A percentile compares a stretch with the other conserved stretches of the same genome.
Evolutionary conservation across 2,888 invertebrate species (phyloP).

Genomic region (Penaeus monodon): DNA sequence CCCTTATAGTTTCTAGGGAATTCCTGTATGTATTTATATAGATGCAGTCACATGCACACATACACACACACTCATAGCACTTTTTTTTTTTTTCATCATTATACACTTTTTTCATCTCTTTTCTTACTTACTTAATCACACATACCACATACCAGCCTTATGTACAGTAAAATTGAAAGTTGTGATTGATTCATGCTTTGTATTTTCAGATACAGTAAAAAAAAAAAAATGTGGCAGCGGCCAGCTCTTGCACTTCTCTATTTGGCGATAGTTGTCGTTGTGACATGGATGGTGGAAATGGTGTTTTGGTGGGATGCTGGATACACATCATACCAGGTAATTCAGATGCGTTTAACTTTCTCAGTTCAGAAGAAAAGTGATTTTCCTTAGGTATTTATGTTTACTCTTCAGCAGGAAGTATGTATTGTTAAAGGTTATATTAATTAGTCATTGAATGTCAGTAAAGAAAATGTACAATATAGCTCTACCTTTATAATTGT

Average conservation of each 20-base stretch:
- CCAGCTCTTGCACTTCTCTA: conserved; percentile 44
- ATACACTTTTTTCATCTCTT: too few relatives aligned
- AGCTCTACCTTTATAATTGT: too few relatives aligned
- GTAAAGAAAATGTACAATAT: too few relatives aligned
- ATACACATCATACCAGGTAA: conserved; percentile 50
- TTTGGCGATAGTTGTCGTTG: conserved; percentile 32
- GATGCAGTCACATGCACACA: too few relatives aligned
- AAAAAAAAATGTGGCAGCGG: conserved; percentile 38
- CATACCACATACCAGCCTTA: neutral
- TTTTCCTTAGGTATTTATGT: too few relatives aligned
- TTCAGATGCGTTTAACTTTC: neutral
- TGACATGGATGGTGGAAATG: conserved; percentile 49
- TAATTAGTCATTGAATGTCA: too few relatives aligned
- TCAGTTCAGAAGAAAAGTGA: too few relatives aligned
- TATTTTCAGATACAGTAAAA: neutral
- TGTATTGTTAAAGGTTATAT: too few relatives aligned
- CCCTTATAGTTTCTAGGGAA: neutral
- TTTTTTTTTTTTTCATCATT: too few relatives aligned
- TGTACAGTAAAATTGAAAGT: neutral
- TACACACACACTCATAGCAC: conserved; percentile 10
- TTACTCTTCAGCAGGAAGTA: too few relatives aligned
- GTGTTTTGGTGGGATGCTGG: conserved; percentile 53
- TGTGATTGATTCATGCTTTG: neutral
- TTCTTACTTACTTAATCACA: too few relatives aligned
- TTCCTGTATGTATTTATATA: neutral